Evolutionary conservation across 2,888 invertebrate species (phyloP).

Genomic region (Orchestes rusci): DNA sequence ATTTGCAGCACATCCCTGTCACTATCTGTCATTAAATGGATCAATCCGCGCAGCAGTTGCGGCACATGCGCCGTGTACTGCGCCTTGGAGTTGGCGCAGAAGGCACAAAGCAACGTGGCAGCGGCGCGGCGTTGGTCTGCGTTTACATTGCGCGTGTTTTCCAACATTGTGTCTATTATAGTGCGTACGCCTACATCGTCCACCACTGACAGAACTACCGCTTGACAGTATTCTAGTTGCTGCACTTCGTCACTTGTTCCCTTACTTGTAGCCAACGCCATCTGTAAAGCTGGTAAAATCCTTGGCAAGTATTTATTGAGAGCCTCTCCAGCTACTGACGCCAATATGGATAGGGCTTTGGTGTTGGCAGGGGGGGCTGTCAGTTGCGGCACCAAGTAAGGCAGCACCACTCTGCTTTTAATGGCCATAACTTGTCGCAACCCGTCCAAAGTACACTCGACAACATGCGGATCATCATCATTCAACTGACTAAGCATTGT

Average conservation of each 20-base stretch:
- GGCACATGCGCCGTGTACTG: constrained; percentile 84
- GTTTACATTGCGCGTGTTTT: constrained; percentile 61
- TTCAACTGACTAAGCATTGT: constrained; percentile 78
- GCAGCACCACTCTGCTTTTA: constrained; percentile 90
- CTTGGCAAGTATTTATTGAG: constrained; percentile 83
- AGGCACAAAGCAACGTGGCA: constrained; percentile 79
- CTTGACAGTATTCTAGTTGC: constrained; percentile 87
- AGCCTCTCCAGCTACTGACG: constrained; percentile 91
- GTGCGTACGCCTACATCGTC: constrained; percentile 84
- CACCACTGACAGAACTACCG: constrained; percentile 83
- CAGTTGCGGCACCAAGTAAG: constrained; percentile 92
- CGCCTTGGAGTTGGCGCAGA: constrained; percentile 82
- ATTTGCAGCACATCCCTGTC: constrained; percentile 77
- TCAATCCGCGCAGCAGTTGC: constrained; percentile 78
- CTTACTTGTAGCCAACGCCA: constrained; percentile 64
- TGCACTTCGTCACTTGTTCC: constrained; percentile 46
- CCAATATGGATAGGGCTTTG: constrained; percentile 86
- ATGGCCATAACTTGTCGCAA: constrained; percentile 95
- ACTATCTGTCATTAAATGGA: constrained; percentile 74
- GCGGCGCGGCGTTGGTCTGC: constrained; percentile 68
- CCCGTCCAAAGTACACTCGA: constrained; percentile 91
- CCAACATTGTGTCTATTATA: constrained; percentile 79
- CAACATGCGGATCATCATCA: constrained; percentile 68
- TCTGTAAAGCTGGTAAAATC: constrained; percentile 85
- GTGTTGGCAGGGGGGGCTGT: constrained; percentile 86